Conservation (phyloP, 2,888 invertebrate species). For the Himalopsyche anomala region DNA sequence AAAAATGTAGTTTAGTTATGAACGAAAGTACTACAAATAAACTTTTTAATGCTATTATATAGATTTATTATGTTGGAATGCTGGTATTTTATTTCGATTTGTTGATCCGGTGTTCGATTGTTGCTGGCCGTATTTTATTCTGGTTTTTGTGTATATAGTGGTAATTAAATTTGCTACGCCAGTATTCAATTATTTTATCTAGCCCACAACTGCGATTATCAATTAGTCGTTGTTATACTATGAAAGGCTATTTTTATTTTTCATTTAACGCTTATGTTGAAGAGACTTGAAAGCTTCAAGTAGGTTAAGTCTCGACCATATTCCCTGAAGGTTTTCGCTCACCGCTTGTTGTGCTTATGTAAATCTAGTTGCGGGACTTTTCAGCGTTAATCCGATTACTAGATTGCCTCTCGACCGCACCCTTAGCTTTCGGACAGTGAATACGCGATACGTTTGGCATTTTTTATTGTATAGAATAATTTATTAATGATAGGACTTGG, state of each 20-base stretch:
- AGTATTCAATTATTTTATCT: no score
- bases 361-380: slow-evolving; percentile 61
- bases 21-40: no score
- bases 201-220: no score
- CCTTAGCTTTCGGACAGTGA: not conserved
- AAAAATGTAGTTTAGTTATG: no score
- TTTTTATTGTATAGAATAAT: not conserved
- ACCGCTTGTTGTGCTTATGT: slow-evolving; percentile 55
- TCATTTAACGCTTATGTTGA: not conserved
- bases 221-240: no score
- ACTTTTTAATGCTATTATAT: no score
- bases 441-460: slow-evolving; percentile 16
- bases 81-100: no score
- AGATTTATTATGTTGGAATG: no score
- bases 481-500: not conserved
- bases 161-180: no score
- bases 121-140: no score
- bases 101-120: no score
- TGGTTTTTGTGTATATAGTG: no score
- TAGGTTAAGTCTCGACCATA: slow-evolving; percentile 35
- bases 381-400: slow-evolving; percentile 58
- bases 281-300: not conserved
- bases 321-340: slow-evolving; percentile 24
- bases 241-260: not conserved
- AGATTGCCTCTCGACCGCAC: slow-evolving; percentile 50